Evolutionary conservation across 2,888 invertebrate species (phyloP).

Genomic region (Resseliella maxima): DNA sequence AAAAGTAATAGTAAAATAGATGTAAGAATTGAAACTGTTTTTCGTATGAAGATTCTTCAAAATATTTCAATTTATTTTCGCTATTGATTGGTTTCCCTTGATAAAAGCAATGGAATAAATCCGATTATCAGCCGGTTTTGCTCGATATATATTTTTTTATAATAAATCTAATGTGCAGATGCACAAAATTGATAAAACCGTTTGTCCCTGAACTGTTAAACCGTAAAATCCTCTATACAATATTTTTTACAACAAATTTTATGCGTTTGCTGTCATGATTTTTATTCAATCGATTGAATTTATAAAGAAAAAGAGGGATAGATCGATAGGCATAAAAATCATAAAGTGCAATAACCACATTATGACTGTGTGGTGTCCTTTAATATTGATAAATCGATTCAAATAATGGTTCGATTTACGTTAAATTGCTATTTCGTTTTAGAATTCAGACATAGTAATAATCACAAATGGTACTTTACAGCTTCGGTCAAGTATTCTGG

Average conservation of each 20-base stretch:
- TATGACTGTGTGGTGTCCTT: neutral
- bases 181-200: neutral
- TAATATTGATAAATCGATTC: constrained; percentile 6
- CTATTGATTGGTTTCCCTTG: neutral
- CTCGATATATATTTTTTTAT: neutral
- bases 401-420: neutral
- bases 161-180: constrained; percentile 27
- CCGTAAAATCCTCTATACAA: neutral
- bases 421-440: neutral
- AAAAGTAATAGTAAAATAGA: too few species aligned
- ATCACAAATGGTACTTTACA: neutral
- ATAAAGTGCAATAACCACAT: constrained; percentile 43
- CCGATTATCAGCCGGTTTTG: constrained; percentile 1
- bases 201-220: neutral
- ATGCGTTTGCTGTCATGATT: constrained; percentile 36
- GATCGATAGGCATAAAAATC: neutral
- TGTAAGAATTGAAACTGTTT: neutral
- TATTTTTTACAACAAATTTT: neutral
- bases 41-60: neutral
- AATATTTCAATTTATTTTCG: neutral
- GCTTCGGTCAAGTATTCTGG: neutral
- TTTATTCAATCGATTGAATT: neutral
- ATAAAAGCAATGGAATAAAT: neutral
- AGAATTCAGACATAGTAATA: neutral
- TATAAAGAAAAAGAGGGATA: neutral